phyloP scores from a whole-genome alignment of 2,888 invertebrate genomes.

The Drosophila tanythrix region DNA sequence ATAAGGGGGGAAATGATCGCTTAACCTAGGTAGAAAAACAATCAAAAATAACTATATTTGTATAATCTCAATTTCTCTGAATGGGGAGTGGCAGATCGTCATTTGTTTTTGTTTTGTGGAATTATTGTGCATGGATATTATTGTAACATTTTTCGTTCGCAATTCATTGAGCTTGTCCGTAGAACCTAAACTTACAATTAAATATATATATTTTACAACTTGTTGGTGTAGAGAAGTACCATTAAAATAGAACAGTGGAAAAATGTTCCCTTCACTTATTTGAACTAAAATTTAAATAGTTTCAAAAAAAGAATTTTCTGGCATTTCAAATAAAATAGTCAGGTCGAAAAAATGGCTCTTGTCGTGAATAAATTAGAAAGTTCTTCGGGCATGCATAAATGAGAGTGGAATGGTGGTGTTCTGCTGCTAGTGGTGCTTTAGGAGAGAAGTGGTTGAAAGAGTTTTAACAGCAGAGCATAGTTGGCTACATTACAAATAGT shows the following conservation, averaged over 20 bases:
- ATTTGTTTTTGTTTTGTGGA: constrained; percentile 10
- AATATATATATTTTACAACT: constrained; percentile 64
- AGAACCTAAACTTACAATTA: constrained; percentile 66
- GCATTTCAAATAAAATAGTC: constrained; percentile 36
- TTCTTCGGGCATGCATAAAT: constrained; percentile 31
- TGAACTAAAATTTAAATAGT: constrained; percentile 48
- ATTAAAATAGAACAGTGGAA: constrained; percentile 45
- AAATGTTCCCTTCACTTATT: constrained; percentile 42
- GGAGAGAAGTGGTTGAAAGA: constrained; percentile 6
- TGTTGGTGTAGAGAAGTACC: constrained; percentile 29
- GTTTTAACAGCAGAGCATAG: constrained; percentile 53
- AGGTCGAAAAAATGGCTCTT: constrained; percentile 26
- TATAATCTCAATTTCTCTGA: constrained; percentile 68
- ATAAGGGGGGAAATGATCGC: constrained; percentile 9
- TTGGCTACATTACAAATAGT: constrained; percentile 71
- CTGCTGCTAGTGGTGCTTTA: constrained; percentile 15
- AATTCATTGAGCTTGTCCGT: constrained; percentile 56
- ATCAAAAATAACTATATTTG: constrained; percentile 24
- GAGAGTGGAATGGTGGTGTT: constrained; percentile 19
- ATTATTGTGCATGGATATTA: constrained; percentile 5
- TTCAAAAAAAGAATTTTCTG: constrained; percentile 27
- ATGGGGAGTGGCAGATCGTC: neutral
- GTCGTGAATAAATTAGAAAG: constrained; percentile 61
- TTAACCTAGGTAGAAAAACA: constrained; percentile 47
- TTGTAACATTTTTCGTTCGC: constrained; percentile 33